Base-by-base conservation (phyloP, 2,888 invertebrate genomes). In the Heteropelma amictum region DNA sequence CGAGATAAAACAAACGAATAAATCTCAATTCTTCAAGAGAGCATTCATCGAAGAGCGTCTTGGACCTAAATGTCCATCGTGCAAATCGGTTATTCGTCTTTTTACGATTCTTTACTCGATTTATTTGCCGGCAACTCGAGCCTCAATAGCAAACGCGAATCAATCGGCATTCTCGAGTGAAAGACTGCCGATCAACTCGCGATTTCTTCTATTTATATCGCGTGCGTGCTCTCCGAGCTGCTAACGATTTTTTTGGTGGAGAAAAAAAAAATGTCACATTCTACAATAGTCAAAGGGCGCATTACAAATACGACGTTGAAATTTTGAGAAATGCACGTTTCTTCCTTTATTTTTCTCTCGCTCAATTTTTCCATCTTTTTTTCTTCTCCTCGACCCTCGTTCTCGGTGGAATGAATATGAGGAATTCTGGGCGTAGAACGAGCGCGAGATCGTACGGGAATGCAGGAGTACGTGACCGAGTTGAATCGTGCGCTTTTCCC, bases 401-500 rank as follows among this genome's bases (percentile, higher is more conserved):
- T 75, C 70, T 61, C 70, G 61, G 49, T 70, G 74, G 54, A 70
- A 61, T 61, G 74, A 70, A 54, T 70, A 61, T 49, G 74, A 61
- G 65, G 74, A 75, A 75, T 75, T 70, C 51, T 19, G 45, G 40
- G 49, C 40, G 33, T 56, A 47, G 54, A 61, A 45, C 14, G 42
- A 60, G 53, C 23, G 21, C 38, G 47, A 42, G 40, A 74, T 70
- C 30, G 65, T 58, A 28, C 33, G 61, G 49, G 73, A 73, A 68
- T 68, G 68, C 68, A 49, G 33, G 60, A 35, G 65, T 67, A 70
- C 74, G 74, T 75, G 74, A 75, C 74, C 65, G 74, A 75, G 74
- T 70, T 75, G 74, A 70, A 75, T 70, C 74, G 64, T 53, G 54
- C 10, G 65, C 33, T 56, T 58, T 60, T 61, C 45, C 28, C 61